Conservation (phyloP, 2,797 vertebrate genomes). For the Momotus momota region DNA sequence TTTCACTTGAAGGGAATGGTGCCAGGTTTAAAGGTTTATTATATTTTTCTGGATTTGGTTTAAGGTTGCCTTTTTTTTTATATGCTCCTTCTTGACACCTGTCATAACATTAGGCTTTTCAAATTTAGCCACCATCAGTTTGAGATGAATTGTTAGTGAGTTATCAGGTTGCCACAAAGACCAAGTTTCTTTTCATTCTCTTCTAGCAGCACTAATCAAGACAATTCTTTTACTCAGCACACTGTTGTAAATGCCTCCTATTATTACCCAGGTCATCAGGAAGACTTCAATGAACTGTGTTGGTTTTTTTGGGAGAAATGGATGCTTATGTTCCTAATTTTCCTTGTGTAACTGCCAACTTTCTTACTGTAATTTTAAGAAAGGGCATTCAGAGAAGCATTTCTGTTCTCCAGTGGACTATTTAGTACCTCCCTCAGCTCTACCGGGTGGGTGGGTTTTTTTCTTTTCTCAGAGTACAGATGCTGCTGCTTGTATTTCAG, state of each 20-base stretch:
- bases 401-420: neutral
- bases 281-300: neutral
- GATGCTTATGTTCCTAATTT: neutral
- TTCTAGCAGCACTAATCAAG: neutral
- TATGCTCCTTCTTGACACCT: conserved; percentile 10
- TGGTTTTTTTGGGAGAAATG: neutral
- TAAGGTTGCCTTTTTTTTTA: neutral
- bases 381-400: neutral
- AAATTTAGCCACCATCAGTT: conserved; percentile 4
- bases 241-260: neutral
- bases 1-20: conserved; percentile 15
- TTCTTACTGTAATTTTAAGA: neutral
- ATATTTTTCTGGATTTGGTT: neutral
- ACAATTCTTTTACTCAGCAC: neutral
- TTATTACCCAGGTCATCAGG: neutral
- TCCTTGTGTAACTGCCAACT: neutral
- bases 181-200: neutral
- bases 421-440: neutral
- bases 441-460: neutral
- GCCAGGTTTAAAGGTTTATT: conserved; percentile 20
- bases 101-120: conserved; percentile 26
- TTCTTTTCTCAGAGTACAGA: neutral
- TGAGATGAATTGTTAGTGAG: conserved; percentile 3
- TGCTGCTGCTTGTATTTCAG: conserved; percentile 29
- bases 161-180: neutral